Conservation (phyloP, 2,797 vertebrate species). For the Epinephelus coioides region DNA sequence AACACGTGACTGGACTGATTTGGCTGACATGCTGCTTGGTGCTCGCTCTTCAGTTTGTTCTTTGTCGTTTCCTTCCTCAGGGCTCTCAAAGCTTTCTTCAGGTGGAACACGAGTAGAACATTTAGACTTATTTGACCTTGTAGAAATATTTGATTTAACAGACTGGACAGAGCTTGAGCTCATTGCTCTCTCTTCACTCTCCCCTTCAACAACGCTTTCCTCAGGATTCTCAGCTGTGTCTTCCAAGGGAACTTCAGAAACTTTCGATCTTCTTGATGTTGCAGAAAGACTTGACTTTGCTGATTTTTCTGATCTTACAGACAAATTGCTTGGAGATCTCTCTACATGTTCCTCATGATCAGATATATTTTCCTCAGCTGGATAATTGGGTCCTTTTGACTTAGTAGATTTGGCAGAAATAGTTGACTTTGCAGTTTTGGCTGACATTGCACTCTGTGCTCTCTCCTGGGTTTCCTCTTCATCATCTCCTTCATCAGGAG, state of each 20-base stretch:
- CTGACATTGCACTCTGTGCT: conserved; percentile 53
- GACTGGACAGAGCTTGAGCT: conserved; percentile 56
- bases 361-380: conserved; percentile 1
- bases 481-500: conserved; percentile 15
- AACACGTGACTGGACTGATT: conserved; percentile 39
- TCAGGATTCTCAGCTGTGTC: no score
- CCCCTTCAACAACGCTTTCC: no score
- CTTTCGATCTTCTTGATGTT: conserved; percentile 54
- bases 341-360: conserved; percentile 18
- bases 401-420: conserved; percentile 46
- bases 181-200: no score
- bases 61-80: conserved; percentile 17
- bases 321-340: conserved; percentile 54
- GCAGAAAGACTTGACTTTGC: conserved; percentile 56
- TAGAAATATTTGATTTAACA: conserved; percentile 53
- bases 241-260: conserved; percentile 8
- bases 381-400: conserved; percentile 5
- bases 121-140: conserved; percentile 49
- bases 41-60: conserved; percentile 60
- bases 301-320: conserved; percentile 65
- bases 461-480: conserved; percentile 48
- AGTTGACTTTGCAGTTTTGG: conserved; percentile 58
- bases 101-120: neutral
- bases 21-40: conserved; percentile 51
- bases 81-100: neutral